These are phyloP conservation scores for Pangasius djambal DNA, from an alignment of 2,797 vertebrate genomes.

Conservation along the genomic window DNA sequence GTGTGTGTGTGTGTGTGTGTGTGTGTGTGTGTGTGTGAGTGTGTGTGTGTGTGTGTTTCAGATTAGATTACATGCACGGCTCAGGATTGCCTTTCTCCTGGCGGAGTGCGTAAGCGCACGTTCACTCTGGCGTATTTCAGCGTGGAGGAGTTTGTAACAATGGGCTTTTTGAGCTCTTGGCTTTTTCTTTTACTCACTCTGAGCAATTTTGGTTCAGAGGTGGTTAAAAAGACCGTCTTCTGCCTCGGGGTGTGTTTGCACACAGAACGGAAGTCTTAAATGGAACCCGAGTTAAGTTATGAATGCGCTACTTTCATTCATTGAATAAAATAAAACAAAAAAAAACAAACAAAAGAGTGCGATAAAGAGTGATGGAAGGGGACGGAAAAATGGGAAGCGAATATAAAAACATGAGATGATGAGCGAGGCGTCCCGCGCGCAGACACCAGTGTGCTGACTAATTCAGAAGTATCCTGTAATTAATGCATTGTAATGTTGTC, in stretches of 20 bases:
- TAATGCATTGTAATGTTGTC: neutral
- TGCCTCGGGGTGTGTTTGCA: neutral
- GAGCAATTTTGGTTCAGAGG: neutral
- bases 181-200: neutral
- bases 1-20: neutral
- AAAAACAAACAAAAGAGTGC: neutral
- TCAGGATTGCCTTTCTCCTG: neutral
- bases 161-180: neutral
- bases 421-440: neutral
- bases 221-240: neutral
- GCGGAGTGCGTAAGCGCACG: neutral
- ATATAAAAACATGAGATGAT: neutral
- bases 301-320: neutral
- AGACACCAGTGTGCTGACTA: neutral
- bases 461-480: neutral
- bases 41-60: neutral
- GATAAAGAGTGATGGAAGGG: neutral
- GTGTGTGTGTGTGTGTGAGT: constrained; percentile 6
- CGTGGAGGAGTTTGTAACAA: too few relatives aligned
- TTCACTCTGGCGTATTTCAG: neutral
- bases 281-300: too few relatives aligned
- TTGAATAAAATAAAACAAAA: neutral
- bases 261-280: neutral
- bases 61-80: constrained; percentile 7
- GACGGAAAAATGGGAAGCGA: too few relatives aligned